Percentiles rank a stretch among this genome's conserved stretches.
Conservation (phyloP, 2,113 vertebrate species). For the Oreochromis spilurus region DNA sequence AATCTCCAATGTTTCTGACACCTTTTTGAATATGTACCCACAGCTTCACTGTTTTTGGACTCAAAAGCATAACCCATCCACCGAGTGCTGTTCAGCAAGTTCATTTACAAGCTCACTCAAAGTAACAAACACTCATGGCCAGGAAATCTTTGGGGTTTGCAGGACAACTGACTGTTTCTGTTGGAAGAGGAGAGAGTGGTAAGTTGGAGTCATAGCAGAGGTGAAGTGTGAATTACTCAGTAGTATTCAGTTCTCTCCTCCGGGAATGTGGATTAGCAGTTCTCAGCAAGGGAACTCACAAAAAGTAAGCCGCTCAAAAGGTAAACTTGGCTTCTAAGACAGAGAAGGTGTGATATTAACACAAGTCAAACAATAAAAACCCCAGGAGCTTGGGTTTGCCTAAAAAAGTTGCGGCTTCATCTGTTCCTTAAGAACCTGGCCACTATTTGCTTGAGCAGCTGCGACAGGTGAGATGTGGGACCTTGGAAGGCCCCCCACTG, state of each 20-base stretch:
- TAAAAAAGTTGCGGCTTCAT: not conserved
- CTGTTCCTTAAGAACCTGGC: not conserved
- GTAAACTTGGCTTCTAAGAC: not conserved
- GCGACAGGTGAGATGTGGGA: not conserved
- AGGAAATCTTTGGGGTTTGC: not conserved
- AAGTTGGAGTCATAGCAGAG: not conserved
- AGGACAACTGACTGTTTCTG: not conserved
- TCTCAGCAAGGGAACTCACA: not conserved
- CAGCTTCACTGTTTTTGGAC: no score
- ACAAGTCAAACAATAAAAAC: not conserved
- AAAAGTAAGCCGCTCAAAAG: not conserved
- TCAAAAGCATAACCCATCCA: no score
- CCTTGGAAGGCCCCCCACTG: not conserved
- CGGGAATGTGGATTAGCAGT: not conserved
- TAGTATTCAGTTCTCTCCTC: not conserved
- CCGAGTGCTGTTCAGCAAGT: no score
- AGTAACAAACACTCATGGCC: no score
- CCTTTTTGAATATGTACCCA: no score
- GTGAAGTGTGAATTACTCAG: not conserved
- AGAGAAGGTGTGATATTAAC: not conserved
- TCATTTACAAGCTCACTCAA: no score
- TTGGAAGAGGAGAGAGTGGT: not conserved
- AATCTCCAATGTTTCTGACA: not conserved
- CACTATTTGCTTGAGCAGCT: not conserved
- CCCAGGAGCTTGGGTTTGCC: not conserved